Base-by-base conservation (phyloP, 2,797 vertebrate genomes). In the Muscicapa striata region DNA sequence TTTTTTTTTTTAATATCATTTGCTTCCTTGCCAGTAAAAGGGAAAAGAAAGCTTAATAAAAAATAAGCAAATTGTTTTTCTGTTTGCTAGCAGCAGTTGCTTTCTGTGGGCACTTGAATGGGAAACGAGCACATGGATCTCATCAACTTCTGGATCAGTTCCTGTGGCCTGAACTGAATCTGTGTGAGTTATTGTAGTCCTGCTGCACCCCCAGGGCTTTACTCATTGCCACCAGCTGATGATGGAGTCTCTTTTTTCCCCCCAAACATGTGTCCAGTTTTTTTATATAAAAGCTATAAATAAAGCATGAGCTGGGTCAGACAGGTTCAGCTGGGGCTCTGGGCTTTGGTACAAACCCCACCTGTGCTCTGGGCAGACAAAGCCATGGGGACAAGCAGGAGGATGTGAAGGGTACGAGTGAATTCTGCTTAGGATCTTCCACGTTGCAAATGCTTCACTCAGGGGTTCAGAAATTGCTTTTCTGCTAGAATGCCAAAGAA, bases 391-490 rank as follows among this genome's bases (percentile, higher is more conserved):
- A 59, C 48, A 4, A 38, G 58, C 2, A 4, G n/a, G 26, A 68
- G 24, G 40, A 19, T 4, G 46, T 5, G 54, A 59, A 40, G 5
- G 7, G 45, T 15, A 2, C 0, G 0, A 16, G 27, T 18, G 48
- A 24, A 19, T 26, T 73, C 55, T 73, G 23, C 55, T 46, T 2
- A 6, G 58, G 9, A 15, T 5, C 59, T 52, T 67, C 20, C 30
- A 6, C 0, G 0, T 13, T 10, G 11, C 34, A 38, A 3, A 38
- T 4, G 3, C 36, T 19, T 51, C 10, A 0, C 34, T 80, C 11
- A 2, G 26, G 22, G 41, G 6, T 15, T 63, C 77, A 75, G 59
- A 52, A 63, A n/a, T 26, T 0, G 15, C 11, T 79, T 70, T 81
- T 57, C 67, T 74, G 46, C 36, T 69, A 13, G 34, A 68, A 40